Evolutionary conservation across 1,140 invertebrate genomes (phyloP), one percentile per base, ranked within the genome.

Genomic region (Gyrodactylus salaris): DNA sequence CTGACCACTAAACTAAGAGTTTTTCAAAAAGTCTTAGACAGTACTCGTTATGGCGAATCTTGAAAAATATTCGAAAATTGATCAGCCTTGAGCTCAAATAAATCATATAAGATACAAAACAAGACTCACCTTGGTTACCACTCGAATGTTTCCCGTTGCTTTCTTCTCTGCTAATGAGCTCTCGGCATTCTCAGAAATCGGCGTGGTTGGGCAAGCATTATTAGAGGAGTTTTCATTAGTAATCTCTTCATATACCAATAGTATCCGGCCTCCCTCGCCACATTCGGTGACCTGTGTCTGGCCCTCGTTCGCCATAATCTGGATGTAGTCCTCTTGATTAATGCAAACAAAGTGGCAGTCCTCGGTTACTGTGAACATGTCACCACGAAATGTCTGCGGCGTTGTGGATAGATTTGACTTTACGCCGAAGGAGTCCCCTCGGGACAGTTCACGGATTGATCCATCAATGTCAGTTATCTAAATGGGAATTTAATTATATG

Each of bases 261-360:
- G 21, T 1, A 71, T 71, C 20, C 25, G 21, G 7, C 70, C 70
- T 25, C 70, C 25, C 25, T 71, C 70, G 20, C 25, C 70, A 20
- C 70, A 24, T 25, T 71, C 70, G 16, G 70, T 21, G 25, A 71
- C 25, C 25, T 24, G 21, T 1, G 70, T 24, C 20, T 71, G 21
- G 25, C 21, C 25, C 7, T 71, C 25, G 25, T 25, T 1, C 20
- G 20, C 25, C 23, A 71, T 25, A 25, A 75, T 75, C 74, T 73
- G 69, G 22, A 68, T 72, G 54, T 74, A 75, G 20, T 75, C 72
- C 1, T 74, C 68, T 73, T 75, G 75, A 72, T 68, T 68, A 1
- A 75, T 72, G n/a, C 74, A 68, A 34, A 74, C 69, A 73, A 75
- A 75, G 68, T 74, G 74, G 26, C 74, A 74, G 68, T 74, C 74